phyloP scores from a whole-genome alignment of 2,797 vertebrate genomes.

The Chaetodon trifasciatus region DNA sequence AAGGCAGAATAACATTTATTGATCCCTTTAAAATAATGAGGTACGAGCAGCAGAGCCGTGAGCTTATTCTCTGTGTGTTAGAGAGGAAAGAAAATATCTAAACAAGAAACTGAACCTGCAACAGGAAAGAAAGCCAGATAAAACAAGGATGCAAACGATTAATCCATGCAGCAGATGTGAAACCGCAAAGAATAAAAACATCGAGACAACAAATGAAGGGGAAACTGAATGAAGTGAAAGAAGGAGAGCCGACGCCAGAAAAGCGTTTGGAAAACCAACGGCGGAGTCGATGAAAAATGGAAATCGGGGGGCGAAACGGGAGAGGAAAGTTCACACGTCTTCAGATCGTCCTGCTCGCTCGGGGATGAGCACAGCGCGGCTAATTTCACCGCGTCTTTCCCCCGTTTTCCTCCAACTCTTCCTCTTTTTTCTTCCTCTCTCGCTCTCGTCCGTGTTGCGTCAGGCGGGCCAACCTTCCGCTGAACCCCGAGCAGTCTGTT shows the following conservation, averaged over 20 bases:
- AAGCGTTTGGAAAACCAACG: neutral
- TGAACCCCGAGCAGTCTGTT: constrained; percentile 59
- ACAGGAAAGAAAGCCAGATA: neutral
- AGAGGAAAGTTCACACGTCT: constrained; percentile 38
- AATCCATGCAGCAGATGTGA: neutral
- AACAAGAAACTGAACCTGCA: neutral
- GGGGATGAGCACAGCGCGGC: constrained; percentile 11
- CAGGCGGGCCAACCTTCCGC: constrained; percentile 50
- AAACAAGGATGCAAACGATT: neutral
- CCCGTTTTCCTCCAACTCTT: neutral
- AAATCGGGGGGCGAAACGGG: neutral
- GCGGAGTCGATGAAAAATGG: constrained; percentile 27
- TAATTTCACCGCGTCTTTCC: neutral
- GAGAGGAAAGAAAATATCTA: neutral
- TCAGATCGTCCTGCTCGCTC: constrained; percentile 11
- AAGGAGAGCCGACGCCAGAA: constrained; percentile 12
- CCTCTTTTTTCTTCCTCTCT: constrained; percentile 1
- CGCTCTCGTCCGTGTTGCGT: constrained; percentile 39
- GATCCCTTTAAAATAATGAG: no score
- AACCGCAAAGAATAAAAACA: constrained; percentile 22
- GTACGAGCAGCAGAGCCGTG: neutral
- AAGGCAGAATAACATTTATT: no score
- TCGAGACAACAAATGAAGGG: constrained; percentile 13
- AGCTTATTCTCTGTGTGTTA: neutral
- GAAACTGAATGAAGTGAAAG: constrained; percentile 43